Conservation (phyloP, 2,113 vertebrate species). For the Todiramphus chloris region DNA sequence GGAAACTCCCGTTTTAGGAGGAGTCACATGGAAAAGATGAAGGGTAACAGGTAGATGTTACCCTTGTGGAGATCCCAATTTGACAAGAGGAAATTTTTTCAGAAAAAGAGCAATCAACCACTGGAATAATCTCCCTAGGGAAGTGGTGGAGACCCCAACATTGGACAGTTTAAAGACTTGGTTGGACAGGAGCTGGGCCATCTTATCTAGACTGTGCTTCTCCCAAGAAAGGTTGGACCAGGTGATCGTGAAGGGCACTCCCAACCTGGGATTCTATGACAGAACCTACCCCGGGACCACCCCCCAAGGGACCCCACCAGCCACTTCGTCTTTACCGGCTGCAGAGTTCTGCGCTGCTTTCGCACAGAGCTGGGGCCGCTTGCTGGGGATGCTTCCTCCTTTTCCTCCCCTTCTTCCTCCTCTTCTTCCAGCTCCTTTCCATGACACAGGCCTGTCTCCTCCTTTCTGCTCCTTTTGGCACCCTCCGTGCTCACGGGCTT, state of each 20-base stretch:
- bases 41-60: background rate
- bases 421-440: background rate
- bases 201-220: background rate
- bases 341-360: background rate
- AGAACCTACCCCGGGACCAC: background rate
- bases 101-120: background rate
- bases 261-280: background rate
- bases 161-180: background rate
- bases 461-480: slow-evolving; percentile 13
- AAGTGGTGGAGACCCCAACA: background rate
- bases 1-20: background rate
- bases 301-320: background rate
- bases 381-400: background rate
- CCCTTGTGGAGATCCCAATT: background rate
- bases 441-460: fast-evolving
- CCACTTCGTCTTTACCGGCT: slow-evolving; percentile 7
- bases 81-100: background rate
- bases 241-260: background rate
- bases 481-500: fast-evolving
- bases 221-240: background rate
- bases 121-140: background rate
- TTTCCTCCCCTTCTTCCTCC: background rate
- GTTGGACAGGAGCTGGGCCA: background rate
- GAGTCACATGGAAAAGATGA: background rate
- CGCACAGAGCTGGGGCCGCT: background rate